Evolutionary conservation across 2,888 invertebrate species (phyloP), one percentile per base, ranked within the genome.

Genomic region (Nudaria mundana): DNA sequence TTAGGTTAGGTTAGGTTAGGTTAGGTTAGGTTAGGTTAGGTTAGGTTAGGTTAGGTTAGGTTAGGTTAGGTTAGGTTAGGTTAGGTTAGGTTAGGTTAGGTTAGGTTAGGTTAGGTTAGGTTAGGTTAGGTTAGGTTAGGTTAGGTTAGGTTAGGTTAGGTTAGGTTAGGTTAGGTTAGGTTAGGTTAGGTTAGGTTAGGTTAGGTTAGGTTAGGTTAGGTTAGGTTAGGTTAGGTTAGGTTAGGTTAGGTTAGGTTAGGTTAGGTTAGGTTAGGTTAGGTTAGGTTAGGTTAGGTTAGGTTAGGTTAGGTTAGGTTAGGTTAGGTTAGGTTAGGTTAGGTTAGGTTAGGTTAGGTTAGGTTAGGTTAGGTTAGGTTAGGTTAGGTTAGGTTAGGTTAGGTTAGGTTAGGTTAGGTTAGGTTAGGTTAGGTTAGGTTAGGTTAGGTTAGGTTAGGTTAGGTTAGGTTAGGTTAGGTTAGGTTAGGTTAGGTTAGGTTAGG

Each of bases 1-100:
- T 52, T 52, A 45, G 23, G 3, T 23, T 23, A 5, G 4, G 18
- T 18, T 23, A 23, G 23, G 23, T 44, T 46, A 26, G 44, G 41
- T 48, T 48, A 40, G 48, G 48, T 49, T 49, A 49, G 49, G 49
- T 48, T 52, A 45, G 45, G 48, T 48, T 52, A 44, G 45, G 48
- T 48, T 52, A 44, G 46, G 23, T 23, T 52, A 50, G 45, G 45
- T 46, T 50, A 46, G 46, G 42, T 45, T 45, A 45, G 42, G 43
- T 49, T 49, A 44, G 40, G 43, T 46, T 49, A 23, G 23, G 23
- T 23, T 23, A 23, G 23, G 23, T 23, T 23, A 23, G 23, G 23
- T 23, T 23, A 48, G 48, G 48, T 48, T 41, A 44, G 48, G 48
- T 48, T 44, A 44, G 44, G 48, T 44, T 44, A 48, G 48, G 48